Evolutionary conservation across 2,113 vertebrate species (phyloP), one percentile per base, ranked within the genome.

Genomic region (Eudyptes chrysolophus): DNA sequence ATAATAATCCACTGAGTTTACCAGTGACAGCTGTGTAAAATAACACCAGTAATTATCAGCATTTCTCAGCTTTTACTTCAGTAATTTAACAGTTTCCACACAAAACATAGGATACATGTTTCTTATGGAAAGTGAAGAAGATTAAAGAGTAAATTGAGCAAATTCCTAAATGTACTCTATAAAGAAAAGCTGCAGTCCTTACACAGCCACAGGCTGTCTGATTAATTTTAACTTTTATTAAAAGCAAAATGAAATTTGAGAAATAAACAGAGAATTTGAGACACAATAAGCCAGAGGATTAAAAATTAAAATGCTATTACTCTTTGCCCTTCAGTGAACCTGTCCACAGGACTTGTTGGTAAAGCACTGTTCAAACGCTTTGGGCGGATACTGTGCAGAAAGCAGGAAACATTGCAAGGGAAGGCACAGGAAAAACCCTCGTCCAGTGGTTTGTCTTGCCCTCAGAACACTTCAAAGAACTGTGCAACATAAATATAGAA

Each of bases 241-340:
- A 75, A 89, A 82, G 7, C 15, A 84, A 91, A 91, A 84, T 27
- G 9, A 87, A 92, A 78, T 68, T 55, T 68, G 34, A 82, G 65
- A 89, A 92, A 86, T 90, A 92, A 94, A 76, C 42, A 77, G 30
- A 49, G 44, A 87, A 79, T 60, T 83, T 49, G 20, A 85, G 46
- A n/a, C 25, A 61, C 16, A 60, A 16, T 49, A 83, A 87, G 0
- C 0, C 54, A 1, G 3, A 88, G 27, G 64, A 93, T 89, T 82
- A 75, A 95, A 92, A 92, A 68, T 87, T 72, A 69, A 95, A 94
- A 92, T 54, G 49, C 10, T 93, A n/a, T 90, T 93, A 62, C n/a
- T 86, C 44, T 71, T 40, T 79, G 16, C 18, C 40, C 72, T 76
- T 83, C 71, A 86, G 24, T 87, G 57, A 96, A 62, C 18, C 36